Base-by-base conservation (phyloP, 2,113 vertebrate species). In the Chelonoidis abingdonii region DNA sequence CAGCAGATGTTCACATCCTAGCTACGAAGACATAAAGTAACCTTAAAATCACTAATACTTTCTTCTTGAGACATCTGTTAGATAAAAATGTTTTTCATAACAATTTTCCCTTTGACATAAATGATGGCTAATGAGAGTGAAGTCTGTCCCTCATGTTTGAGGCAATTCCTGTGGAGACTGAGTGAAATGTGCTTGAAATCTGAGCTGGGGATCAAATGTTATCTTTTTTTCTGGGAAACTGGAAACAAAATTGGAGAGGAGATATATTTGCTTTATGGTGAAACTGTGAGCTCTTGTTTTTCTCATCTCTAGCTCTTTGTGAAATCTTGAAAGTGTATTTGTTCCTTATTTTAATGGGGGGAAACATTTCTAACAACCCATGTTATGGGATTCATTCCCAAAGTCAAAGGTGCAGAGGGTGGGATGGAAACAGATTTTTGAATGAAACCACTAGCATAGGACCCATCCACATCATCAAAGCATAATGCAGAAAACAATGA, bases 61-160 rank as follows among this genome's bases (percentile, higher is more conserved):
- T 94, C 79, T 95, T 94, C 82, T 75, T 84, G 59, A 92, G 94
- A 90, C 69, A 94, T 94, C 50, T 90, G 9, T 93, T 89, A 93
- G 90, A 92, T n/a, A 49, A 96, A 80, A 10, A 87, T 44, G 16
- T 88, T 89, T 92, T 97, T 94, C 86, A 83, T 81, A 94, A 96
- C 92, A 94, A 81, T 93, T 87, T 94, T 62, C 65, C 41, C 41
- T n/a, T 47, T 94, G 92, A 90, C 82, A 86, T 86, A 93, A 95
- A 29, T 89, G 84, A 52, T 92, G 84, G 59, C 87, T 92, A 95
- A 96, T 90, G 91, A 96, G 96, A 95, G 76, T 84, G 92, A 95
- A 91, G 89, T 88, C 57, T 92, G 69, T n/a, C 49, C 83, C 80
- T 88, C 62, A 62, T 80, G 90, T 25, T 93, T 53, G 53, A 62